Percentiles rank a stretch among this genome's conserved stretches.
Evolutionary conservation across 2,113 vertebrate genomes (phyloP).

Genomic region (Ahaetulla prasina): DNA sequence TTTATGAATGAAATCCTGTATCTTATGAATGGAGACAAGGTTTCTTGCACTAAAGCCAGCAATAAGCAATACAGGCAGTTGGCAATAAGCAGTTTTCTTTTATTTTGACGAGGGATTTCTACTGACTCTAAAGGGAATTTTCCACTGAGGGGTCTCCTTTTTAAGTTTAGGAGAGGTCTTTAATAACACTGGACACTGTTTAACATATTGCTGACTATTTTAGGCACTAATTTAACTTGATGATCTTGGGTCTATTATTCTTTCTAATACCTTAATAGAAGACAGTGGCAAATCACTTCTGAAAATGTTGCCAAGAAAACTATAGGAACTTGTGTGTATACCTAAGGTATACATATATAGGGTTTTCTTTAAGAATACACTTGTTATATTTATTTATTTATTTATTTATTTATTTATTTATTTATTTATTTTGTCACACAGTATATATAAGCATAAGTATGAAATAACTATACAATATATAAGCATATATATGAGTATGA

Average conservation of each 20-base stretch:
- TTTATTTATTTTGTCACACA: no score
- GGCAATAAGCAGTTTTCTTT: not conserved
- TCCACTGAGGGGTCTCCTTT: not conserved
- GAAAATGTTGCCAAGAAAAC: not conserved
- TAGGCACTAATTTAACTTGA: not conserved
- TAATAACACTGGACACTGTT: not conserved
- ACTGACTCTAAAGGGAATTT: not conserved
- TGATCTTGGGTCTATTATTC: not conserved
- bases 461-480: no score
- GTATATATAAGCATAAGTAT: no score
- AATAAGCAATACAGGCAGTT: not conserved
- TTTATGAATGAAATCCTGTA: not conserved
- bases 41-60: not conserved
- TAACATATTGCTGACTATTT: not conserved
- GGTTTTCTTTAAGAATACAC: not conserved
- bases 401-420: no score
- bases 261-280: not conserved
- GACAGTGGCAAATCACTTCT: not conserved
- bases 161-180: not conserved
- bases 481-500: no score
- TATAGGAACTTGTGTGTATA: not conserved
- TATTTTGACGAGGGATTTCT: no score
- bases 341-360: not conserved
- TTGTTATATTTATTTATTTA: no score
- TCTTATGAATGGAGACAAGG: not conserved